phyloP scores from a whole-genome alignment of 2,888 invertebrate genomes.

The Phyllotreta striolata region DNA sequence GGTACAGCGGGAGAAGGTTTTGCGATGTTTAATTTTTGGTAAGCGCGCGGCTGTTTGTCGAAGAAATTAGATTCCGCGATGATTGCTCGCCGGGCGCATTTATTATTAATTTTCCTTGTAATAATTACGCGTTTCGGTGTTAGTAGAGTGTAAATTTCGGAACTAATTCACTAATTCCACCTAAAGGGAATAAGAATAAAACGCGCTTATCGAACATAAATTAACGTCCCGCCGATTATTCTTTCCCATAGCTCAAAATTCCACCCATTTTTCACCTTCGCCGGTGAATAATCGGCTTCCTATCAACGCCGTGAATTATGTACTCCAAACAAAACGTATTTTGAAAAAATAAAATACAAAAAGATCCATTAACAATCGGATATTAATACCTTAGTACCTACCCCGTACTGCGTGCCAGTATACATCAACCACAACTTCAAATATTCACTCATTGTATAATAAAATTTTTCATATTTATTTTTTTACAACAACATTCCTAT shows the following conservation, averaged over 20 bases:
- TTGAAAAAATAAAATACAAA: slow-evolving; percentile 28
- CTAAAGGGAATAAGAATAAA: not conserved
- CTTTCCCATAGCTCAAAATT: slow-evolving; percentile 33
- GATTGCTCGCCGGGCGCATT: not conserved
- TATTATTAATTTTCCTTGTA: too few relatives aligned
- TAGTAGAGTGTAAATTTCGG: too few relatives aligned
- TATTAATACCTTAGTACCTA: slow-evolving; percentile 24
- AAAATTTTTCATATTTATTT: too few relatives aligned
- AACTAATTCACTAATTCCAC: too few relatives aligned
- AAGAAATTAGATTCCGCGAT: slow-evolving; percentile 5
- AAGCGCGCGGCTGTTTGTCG: slow-evolving; percentile 2
- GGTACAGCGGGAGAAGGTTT: slow-evolving; percentile 7
- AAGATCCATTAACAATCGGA: slow-evolving; percentile 26
- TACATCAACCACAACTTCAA: too few relatives aligned
- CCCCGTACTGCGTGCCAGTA: not conserved
- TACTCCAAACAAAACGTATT: slow-evolving; percentile 39
- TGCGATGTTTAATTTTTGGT: slow-evolving; percentile 17
- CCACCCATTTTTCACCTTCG: slow-evolving; percentile 39
- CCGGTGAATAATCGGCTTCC: slow-evolving; percentile 39
- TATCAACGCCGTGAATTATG: slow-evolving; percentile 40
- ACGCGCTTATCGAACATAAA: slow-evolving; percentile 21
- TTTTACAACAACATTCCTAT: too few relatives aligned
- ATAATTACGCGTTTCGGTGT: too few relatives aligned
- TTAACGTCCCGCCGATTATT: slow-evolving; percentile 24
- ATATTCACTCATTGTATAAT: too few relatives aligned